These are phyloP conservation scores for Tangara arthus DNA, from an alignment of 2,797 vertebrate genomes.

Conservation along the genomic window DNA sequence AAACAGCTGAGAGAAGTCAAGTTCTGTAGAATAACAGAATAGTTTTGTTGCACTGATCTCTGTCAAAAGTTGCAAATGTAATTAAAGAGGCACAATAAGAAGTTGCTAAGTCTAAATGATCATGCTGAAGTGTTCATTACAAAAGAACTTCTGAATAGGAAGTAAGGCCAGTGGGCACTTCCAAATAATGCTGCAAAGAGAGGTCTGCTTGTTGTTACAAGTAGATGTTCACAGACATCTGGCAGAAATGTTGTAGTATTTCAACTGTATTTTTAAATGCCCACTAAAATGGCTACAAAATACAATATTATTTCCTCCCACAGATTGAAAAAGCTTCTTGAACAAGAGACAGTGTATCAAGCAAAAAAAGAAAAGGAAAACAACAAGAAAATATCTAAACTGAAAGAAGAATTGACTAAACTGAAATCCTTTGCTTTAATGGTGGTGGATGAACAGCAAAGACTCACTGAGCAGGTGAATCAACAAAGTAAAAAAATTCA, in stretches of 20 bases:
- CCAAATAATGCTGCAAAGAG: neutral
- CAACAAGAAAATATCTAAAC: constrained; percentile 79
- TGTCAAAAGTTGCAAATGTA: neutral
- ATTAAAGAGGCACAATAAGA: neutral
- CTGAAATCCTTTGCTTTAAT: constrained; percentile 94
- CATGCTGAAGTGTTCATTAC: neutral
- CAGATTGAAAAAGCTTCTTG: constrained; percentile 92
- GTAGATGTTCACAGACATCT: neutral
- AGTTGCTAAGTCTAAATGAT: neutral
- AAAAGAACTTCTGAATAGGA: neutral
- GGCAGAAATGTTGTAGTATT: neutral
- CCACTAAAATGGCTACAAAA: constrained; percentile 41
- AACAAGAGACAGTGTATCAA: constrained; percentile 88
- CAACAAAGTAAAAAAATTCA: constrained; percentile 86
- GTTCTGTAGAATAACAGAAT: neutral
- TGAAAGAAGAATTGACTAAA: constrained; percentile 92
- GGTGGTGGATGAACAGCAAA: constrained; percentile 95
- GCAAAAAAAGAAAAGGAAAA: constrained; percentile 88
- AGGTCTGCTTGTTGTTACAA: neutral
- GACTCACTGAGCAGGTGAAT: constrained; percentile 84
- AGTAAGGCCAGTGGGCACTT: neutral
- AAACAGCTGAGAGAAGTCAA: neutral
- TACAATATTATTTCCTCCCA: constrained; percentile 51
- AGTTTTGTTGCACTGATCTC: neutral
- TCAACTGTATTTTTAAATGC: neutral